phyloP scores from a whole-genome alignment of 2,888 invertebrate species.

The Abscondita cerata region DNA sequence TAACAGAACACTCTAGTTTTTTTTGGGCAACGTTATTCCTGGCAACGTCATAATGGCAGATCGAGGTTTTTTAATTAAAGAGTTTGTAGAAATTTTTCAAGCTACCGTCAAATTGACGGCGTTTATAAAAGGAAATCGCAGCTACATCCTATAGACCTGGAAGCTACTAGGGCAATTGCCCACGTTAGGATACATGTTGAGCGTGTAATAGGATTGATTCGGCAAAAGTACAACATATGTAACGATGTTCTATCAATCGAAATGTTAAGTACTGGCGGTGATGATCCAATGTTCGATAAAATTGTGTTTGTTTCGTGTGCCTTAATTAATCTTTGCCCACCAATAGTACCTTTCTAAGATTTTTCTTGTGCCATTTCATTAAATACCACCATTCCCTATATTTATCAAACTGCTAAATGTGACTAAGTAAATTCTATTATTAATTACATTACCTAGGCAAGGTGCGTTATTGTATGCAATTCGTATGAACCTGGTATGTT shows the following conservation, averaged over 20 bases:
- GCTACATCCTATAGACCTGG: conserved; percentile 24
- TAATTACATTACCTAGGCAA: too few relatives aligned
- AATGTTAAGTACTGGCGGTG: neutral
- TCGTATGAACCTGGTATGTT: too few relatives aligned
- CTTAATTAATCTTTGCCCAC: neutral
- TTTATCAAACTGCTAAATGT: too few relatives aligned
- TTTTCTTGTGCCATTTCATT: too few relatives aligned
- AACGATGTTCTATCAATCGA: too few relatives aligned
- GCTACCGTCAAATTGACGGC: conserved; percentile 10
- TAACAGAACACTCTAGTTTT: conserved; percentile 4
- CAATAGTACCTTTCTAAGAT: neutral
- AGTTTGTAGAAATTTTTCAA: too few relatives aligned
- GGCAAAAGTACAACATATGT: neutral
- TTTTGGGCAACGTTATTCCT: conserved; percentile 14
- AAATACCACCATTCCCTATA: too few relatives aligned
- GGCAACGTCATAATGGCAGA: conserved; percentile 16
- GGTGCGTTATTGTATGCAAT: too few relatives aligned
- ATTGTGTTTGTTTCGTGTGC: too few relatives aligned
- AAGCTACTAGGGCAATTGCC: conserved; percentile 17
- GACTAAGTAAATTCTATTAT: too few relatives aligned
- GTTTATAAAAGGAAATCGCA: conserved; percentile 24
- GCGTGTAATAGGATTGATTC: conserved; percentile 12
- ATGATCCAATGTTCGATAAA: neutral
- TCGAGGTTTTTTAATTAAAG: too few relatives aligned
- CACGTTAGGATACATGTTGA: conserved; percentile 23